Percentiles rank a stretch among this genome's conserved stretches.
phyloP scores from a whole-genome alignment of 2,888 invertebrate genomes.

The Cataglyphis altisquamis region DNA sequence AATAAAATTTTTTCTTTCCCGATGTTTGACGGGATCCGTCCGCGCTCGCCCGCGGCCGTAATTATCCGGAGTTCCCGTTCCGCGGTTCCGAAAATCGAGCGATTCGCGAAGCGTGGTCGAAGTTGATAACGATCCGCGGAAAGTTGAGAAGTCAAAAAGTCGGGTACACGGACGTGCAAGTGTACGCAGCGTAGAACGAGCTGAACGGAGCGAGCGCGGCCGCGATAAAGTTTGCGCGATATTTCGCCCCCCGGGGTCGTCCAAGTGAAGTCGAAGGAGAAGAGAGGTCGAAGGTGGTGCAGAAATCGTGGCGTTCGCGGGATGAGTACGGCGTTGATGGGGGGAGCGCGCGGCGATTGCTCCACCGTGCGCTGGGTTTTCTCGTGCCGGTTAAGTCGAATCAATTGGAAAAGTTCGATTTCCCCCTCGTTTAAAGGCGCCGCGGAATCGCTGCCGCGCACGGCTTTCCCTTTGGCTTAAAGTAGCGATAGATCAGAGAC shows the following conservation, averaged over 20 bases:
- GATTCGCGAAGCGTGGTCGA: constrained; percentile 39
- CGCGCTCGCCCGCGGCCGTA: constrained; percentile 32
- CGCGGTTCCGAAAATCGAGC: constrained; percentile 53
- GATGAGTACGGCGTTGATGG: constrained; percentile 15
- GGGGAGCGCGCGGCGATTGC: constrained; percentile 61
- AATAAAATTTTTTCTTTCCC: constrained; percentile 39
- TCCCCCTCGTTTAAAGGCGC: constrained; percentile 74
- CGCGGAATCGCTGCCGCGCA: constrained; percentile 64
- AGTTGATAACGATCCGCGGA: constrained; percentile 54
- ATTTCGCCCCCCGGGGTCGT: constrained; percentile 62
- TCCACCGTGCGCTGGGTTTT: constrained; percentile 68
- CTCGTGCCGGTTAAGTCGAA: constrained; percentile 78
- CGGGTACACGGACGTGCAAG: not conserved
- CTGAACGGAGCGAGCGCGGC: constrained; percentile 9
- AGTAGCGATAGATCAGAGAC: constrained; percentile 76
- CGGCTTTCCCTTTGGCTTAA: constrained; percentile 71
- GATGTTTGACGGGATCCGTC: constrained; percentile 6
- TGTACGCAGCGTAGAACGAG: constrained; percentile 31
- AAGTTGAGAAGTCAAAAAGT: constrained; percentile 59
- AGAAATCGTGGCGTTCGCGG: constrained; percentile 10
- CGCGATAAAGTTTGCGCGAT: constrained; percentile 68
- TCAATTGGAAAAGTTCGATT: constrained; percentile 82
- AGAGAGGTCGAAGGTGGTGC: constrained; percentile 32
- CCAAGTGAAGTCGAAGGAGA: constrained; percentile 42
- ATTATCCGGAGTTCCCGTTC: constrained; percentile 47